These are phyloP conservation scores for Cheirogaleus medius DNA, from an alignment of 2,113 vertebrate genomes.

Conservation along the genomic window DNA sequence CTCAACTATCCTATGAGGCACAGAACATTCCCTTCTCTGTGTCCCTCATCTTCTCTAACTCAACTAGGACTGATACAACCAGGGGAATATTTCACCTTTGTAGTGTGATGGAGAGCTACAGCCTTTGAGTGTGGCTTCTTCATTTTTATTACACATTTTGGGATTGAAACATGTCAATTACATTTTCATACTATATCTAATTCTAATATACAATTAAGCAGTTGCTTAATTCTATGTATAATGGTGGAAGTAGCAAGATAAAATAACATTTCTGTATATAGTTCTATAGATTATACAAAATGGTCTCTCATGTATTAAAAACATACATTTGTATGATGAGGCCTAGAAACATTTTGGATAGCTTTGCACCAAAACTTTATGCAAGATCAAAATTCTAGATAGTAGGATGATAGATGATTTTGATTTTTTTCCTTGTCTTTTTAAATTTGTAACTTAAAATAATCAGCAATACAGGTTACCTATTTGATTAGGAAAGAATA, in stretches of 20 bases:
- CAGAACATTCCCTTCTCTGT: background rate
- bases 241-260: background rate
- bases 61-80: background rate
- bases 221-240: no score
- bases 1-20: background rate
- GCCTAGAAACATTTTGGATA: background rate
- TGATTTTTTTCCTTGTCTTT: background rate
- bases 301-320: background rate
- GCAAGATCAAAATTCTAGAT: background rate
- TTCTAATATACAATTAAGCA: background rate
- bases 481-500: background rate
- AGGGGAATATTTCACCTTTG: background rate
- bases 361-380: background rate
- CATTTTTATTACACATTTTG: background rate
- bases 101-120: background rate
- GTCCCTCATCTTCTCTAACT: background rate
- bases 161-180: background rate
- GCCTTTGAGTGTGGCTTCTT: background rate
- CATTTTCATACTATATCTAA: background rate
- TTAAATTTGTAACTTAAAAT: background rate
- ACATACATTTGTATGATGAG: background rate
- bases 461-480: background rate
- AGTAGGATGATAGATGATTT: background rate
- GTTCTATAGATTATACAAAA: background rate
- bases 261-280: background rate